A percentile compares a stretch with the other conserved stretches of the same genome.
Evolutionary conservation across 1,140 invertebrate genomes (phyloP).

Genomic region (Euborellia annulipes): DNA sequence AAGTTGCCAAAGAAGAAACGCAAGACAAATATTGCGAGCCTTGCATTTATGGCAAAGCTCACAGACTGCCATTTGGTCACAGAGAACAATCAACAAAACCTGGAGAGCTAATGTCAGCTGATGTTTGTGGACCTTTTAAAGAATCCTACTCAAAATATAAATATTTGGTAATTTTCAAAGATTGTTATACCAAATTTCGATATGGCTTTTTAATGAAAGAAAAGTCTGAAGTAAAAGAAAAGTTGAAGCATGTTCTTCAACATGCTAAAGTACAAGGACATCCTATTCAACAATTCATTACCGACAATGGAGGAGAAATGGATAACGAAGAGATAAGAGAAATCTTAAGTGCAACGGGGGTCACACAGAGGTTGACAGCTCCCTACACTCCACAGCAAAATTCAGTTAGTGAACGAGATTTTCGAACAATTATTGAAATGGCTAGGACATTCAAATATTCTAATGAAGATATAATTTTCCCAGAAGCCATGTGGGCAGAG

Average conservation of each 20-base stretch:
- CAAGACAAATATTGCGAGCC: too few relatives aligned
- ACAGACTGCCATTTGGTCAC: too few relatives aligned
- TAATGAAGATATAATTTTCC: constrained; percentile 9
- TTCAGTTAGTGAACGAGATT: constrained; percentile 18
- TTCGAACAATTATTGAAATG: constrained; percentile 11
- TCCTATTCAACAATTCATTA: constrained; percentile 17
- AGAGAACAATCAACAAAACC: too few relatives aligned
- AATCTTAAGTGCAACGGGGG: constrained; percentile 16
- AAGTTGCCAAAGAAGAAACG: too few relatives aligned
- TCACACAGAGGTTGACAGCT: constrained; percentile 8
- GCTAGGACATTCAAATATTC: too few relatives aligned
- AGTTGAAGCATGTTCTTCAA: constrained; percentile 16
- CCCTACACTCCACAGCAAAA: constrained; percentile 13
- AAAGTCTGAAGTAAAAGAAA: too few relatives aligned
- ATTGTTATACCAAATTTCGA: constrained; percentile 20
- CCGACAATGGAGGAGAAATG: constrained; percentile 23
- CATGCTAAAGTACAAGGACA: constrained; percentile 16
- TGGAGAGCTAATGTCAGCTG: too few relatives aligned
- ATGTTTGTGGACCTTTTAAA: too few relatives aligned
- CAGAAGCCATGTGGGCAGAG: constrained; percentile 19
- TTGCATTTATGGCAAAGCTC: too few relatives aligned
- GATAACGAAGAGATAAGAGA: constrained; percentile 19
- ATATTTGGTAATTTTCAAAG: too few relatives aligned
- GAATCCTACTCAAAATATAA: too few relatives aligned
- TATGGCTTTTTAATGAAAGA: constrained; percentile 19